Base-by-base conservation (phyloP, 2,113 vertebrate species). In the Telmatochromis sp. region DNA sequence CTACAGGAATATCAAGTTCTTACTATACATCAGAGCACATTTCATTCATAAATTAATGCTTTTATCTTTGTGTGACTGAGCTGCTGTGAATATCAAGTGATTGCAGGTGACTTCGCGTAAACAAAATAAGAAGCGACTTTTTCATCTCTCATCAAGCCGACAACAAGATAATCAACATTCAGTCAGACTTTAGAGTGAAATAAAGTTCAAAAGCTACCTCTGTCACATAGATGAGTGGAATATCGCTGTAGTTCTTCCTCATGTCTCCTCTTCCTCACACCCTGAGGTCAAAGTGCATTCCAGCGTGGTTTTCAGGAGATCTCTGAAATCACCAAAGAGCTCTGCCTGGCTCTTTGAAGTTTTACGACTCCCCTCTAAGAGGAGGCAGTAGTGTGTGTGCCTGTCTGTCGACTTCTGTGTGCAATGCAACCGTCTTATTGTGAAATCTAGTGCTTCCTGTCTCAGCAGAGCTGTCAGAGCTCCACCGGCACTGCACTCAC, bases 151-250 rank as follows among this genome's bases (percentile, higher is more conserved):
- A 53, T 6, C 14, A 13, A 75, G 26, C 14, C 45, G 2, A 35
- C 7, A 33, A 21, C 37, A 23, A 78, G 31, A 26, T 31, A 6
- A 84, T 63, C 47, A 80, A 73, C 23, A 63, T 50, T 58, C 11
- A 85, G n/a, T 75, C 19, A 63, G 42, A 83, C 14, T 82, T 9
- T 10, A 85, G 33, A 86, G 11, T 7, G 4, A 7, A 4, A 87
- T 87, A 12, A 50, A 91, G 55, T 50, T 57, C 42, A 71, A 60
- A 88, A 19, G 10, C 86, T 95, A 96, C 95, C 95, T 96, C 94
- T 40, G 95, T 95, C 35, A 95, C 93, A 83, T 89, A 92, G 93
- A 96, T 94, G 92, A 95, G 91, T 10, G 95, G 95, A 5, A 93
- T 93, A 3, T 88, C 71, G 19, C 93, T 95, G 91, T 89, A 71